Evolutionary conservation across 2,797 vertebrate genomes (phyloP).

Genomic region (Danio aesculapii): DNA sequence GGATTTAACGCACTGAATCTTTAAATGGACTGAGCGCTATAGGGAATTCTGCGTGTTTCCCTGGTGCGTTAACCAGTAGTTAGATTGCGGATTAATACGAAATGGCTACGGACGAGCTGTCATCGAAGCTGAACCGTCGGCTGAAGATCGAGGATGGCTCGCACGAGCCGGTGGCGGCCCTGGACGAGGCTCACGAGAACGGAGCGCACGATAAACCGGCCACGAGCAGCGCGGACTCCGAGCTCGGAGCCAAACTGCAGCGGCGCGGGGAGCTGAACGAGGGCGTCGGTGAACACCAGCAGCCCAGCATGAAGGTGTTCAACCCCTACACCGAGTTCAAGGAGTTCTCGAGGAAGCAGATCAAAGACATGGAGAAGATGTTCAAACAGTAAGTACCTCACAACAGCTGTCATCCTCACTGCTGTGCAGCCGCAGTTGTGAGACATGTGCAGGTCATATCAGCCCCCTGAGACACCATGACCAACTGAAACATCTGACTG

Average conservation of each 20-base stretch:
- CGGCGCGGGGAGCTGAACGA: slow-evolving; percentile 85
- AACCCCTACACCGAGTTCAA: slow-evolving; percentile 95
- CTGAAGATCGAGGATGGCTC: slow-evolving; percentile 81
- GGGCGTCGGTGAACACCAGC: slow-evolving; percentile 75
- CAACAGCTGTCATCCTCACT: background rate
- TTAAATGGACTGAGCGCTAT: slow-evolving; percentile 39
- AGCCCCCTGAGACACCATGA: background rate
- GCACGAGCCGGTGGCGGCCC: slow-evolving; percentile 68
- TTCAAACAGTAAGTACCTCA: slow-evolving; percentile 89
- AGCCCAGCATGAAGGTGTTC: slow-evolving; percentile 87
- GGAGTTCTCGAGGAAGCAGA: slow-evolving; percentile 93
- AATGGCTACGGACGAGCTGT: slow-evolving; percentile 90
- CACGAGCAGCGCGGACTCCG: slow-evolving; percentile 77
- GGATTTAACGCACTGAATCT: slow-evolving; percentile 38
- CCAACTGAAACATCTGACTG: background rate
- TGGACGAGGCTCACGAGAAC: slow-evolving; percentile 64
- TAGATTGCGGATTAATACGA: slow-evolving; percentile 42
- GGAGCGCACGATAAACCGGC: slow-evolving; percentile 68
- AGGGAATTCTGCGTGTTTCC: slow-evolving; percentile 39
- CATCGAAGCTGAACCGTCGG: slow-evolving; percentile 85
- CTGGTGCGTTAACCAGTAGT: slow-evolving; percentile 46
- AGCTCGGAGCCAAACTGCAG: slow-evolving; percentile 84
- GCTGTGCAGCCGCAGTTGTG: background rate
- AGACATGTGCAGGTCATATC: background rate
- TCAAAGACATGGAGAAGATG: slow-evolving; percentile 95